Evolutionary conservation across 1,140 invertebrate species (phyloP).

Genomic region (Augochlora pura): DNA sequence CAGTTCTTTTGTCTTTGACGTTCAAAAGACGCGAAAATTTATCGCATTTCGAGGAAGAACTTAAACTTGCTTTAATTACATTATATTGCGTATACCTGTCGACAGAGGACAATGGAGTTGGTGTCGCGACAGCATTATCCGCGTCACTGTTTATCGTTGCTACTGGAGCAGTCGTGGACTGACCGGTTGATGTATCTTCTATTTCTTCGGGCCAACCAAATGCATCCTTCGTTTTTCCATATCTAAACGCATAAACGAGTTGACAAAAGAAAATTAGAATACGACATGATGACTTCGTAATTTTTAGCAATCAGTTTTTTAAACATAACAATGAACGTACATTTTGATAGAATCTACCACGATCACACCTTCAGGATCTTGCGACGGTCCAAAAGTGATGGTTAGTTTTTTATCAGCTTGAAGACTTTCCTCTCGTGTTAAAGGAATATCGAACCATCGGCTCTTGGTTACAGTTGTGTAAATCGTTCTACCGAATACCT

Average conservation of each 20-base stretch:
- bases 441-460: conserved; percentile 97
- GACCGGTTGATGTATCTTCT: conserved; percentile 88
- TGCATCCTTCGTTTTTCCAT: conserved; percentile 96
- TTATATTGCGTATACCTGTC: conserved; percentile 78
- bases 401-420: conserved; percentile 95
- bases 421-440: conserved; percentile 96
- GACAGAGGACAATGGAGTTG: conserved; percentile 79
- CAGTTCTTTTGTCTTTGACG: conserved; percentile 27
- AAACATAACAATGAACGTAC: conserved; percentile 67
- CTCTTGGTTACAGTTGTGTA: conserved; percentile 86
- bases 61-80: not conserved
- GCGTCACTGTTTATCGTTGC: conserved; percentile 73
- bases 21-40: not conserved
- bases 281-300: no score
- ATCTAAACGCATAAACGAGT: conserved; percentile 75
- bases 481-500: conserved; percentile 91
- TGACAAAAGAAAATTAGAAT: no score
- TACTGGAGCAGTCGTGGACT: conserved; percentile 78
- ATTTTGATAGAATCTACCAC: conserved; percentile 97
- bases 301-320: no score
- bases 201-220: conserved; percentile 98
- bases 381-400: conserved; percentile 94
- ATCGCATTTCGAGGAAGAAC: not conserved
- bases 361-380: conserved; percentile 93
- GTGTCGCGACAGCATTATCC: conserved; percentile 75